These are phyloP conservation scores for Bacillus rossius DNA, from an alignment of 1,140 invertebrate genomes.

Conservation along the genomic window DNA sequence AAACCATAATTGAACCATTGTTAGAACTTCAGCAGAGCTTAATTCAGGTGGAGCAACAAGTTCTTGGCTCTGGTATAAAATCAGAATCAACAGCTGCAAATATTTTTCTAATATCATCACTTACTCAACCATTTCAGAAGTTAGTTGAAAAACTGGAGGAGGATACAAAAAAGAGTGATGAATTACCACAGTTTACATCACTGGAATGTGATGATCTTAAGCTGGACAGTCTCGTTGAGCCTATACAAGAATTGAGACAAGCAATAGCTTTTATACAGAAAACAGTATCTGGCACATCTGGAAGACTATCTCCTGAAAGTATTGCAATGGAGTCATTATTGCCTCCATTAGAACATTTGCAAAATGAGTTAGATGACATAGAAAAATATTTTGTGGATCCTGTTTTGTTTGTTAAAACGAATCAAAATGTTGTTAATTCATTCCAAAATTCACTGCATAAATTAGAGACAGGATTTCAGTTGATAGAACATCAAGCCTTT, in stretches of 20 bases:
- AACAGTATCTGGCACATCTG: slow-evolving; percentile 22
- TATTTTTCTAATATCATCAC: neutral
- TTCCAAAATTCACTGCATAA: slow-evolving; percentile 44
- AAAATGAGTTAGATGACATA: neutral
- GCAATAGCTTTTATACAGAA: no score
- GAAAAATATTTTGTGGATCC: slow-evolving; percentile 39
- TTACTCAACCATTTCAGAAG: slow-evolving; percentile 38
- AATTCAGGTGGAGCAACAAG: slow-evolving; percentile 5
- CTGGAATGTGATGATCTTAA: no score
- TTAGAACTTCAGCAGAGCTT: slow-evolving; percentile 3
- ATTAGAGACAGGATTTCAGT: slow-evolving; percentile 43
- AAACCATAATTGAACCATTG: neutral
- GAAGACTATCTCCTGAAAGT: neutral
- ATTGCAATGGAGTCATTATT: neutral
- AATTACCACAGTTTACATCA: no score
- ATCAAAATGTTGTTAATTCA: slow-evolving; percentile 45
- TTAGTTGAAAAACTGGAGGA: slow-evolving; percentile 13
- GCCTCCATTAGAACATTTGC: neutral
- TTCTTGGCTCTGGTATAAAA: neutral
- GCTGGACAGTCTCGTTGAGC: slow-evolving; percentile 41
- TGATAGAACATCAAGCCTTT: slow-evolving; percentile 28
- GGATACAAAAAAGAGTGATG: slow-evolving; percentile 36
- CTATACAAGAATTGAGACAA: slow-evolving; percentile 30
- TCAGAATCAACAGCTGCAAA: neutral
- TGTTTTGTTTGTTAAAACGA: slow-evolving; percentile 38